These are phyloP conservation scores for Bombylius major DNA, from an alignment of 2,888 invertebrate species.

Conservation along the genomic window DNA sequence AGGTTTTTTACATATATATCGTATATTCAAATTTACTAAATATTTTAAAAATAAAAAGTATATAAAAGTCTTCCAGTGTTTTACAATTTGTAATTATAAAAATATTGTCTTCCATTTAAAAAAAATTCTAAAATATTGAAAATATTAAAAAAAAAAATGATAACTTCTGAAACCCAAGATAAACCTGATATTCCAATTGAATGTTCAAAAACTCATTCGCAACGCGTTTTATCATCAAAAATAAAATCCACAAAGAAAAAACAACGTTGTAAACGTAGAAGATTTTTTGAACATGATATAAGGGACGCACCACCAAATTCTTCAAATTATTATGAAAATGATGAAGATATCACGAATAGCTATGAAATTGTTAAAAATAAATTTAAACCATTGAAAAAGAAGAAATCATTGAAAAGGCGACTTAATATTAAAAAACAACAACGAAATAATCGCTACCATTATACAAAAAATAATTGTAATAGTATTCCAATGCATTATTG, in stretches of 20 bases:
- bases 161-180: no score
- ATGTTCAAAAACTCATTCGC: no score
- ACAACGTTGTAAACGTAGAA: slow-evolving; percentile 3
- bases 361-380: slow-evolving; percentile 30
- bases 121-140: no score
- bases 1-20: no score
- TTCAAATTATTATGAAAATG: background rate
- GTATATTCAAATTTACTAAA: no score
- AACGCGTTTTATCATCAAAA: no score
- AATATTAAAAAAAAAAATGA: no score
- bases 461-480: background rate
- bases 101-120: no score
- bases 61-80: no score
- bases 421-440: background rate
- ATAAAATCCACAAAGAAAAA: background rate
- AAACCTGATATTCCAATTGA: no score
- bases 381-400: slow-evolving; percentile 28
- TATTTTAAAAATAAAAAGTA: no score
- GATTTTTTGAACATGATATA: slow-evolving; percentile 17
- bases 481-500: slow-evolving; percentile 13
- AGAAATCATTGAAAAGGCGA: slow-evolving; percentile 10
- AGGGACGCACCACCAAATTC: slow-evolving; percentile 6
- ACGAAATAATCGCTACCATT: background rate
- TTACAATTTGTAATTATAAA: no score
- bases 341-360: slow-evolving; percentile 1